Percentiles rank a stretch among this genome's conserved stretches.
These are phyloP conservation scores for Drosophila murphyi DNA, from an alignment of 1,140 invertebrate species.

Conservation along the genomic window DNA sequence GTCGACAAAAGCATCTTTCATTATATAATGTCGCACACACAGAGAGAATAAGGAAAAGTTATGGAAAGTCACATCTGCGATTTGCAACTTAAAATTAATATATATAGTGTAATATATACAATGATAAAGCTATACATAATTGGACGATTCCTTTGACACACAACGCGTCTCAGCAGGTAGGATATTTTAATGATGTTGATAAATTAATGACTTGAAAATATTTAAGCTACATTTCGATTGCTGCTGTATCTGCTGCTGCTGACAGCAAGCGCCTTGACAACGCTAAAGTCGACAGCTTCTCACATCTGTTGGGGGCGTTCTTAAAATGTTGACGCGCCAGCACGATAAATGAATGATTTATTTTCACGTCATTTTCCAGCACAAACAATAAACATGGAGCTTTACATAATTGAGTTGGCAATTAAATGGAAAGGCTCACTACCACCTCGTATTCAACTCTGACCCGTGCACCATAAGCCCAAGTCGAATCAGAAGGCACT, in stretches of 20 bases:
- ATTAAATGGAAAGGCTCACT: constrained; percentile 70
- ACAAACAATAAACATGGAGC: constrained; percentile 77
- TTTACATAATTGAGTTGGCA: constrained; percentile 79
- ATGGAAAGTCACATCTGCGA: constrained; percentile 3
- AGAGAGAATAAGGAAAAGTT: background rate
- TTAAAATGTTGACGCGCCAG: constrained; percentile 71
- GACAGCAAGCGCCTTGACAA: constrained; percentile 52
- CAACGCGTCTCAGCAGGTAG: constrained; percentile 47
- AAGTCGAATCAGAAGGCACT: constrained; percentile 12
- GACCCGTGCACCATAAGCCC: background rate
- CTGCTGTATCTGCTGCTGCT: constrained; percentile 45
- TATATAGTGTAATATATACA: background rate
- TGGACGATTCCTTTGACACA: background rate
- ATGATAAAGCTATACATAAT: background rate
- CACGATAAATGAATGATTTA: constrained; percentile 81
- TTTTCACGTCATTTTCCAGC: constrained; percentile 76
- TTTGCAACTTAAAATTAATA: background rate
- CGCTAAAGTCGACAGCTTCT: constrained; percentile 23
- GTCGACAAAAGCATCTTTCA: constrained; percentile 3
- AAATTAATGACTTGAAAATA: constrained; percentile 84
- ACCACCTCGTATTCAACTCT: constrained; percentile 23
- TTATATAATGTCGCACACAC: constrained; percentile 13
- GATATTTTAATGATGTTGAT: constrained; percentile 81
- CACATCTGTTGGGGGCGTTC: constrained; percentile 45
- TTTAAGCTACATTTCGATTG: constrained; percentile 71